phyloP scores from a whole-genome alignment of 2,797 vertebrate species.

The Anas bahamensis region DNA sequence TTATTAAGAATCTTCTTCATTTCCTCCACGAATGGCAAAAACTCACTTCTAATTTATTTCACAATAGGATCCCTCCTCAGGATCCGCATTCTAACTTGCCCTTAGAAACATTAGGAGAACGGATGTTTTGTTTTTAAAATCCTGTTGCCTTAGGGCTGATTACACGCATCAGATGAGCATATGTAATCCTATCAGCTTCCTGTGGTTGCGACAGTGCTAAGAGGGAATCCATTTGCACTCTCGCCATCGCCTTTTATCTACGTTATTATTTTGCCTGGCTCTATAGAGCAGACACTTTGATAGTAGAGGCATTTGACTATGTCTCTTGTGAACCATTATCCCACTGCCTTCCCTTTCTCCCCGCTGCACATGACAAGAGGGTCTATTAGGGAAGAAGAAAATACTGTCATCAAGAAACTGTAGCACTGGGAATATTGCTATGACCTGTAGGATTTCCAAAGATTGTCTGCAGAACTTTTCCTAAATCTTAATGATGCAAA shows the following conservation, averaged over 20 bases:
- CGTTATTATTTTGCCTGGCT: neutral
- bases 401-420: neutral
- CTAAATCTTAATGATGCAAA: neutral
- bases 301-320: neutral
- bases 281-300: neutral
- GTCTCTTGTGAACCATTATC: neutral
- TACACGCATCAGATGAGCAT: neutral
- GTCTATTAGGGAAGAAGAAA: neutral
- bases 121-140: neutral
- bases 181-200: neutral
- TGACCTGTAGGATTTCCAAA: neutral
- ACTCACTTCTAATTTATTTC: neutral
- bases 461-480: neutral
- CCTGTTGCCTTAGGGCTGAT: neutral
- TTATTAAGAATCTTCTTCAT: neutral
- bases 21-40: constrained; percentile 38
- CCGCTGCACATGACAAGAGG: neutral
- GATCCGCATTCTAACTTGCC: neutral
- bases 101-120: neutral
- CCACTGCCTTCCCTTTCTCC: neutral
- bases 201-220: neutral
- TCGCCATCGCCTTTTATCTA: neutral
- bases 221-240: neutral
- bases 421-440: neutral
- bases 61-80: neutral